Percentiles rank a stretch among this genome's conserved stretches.
These are phyloP conservation scores for Phocoena phocoena DNA, from an alignment of 2,113 vertebrate genomes.

Conservation along the genomic window DNA sequence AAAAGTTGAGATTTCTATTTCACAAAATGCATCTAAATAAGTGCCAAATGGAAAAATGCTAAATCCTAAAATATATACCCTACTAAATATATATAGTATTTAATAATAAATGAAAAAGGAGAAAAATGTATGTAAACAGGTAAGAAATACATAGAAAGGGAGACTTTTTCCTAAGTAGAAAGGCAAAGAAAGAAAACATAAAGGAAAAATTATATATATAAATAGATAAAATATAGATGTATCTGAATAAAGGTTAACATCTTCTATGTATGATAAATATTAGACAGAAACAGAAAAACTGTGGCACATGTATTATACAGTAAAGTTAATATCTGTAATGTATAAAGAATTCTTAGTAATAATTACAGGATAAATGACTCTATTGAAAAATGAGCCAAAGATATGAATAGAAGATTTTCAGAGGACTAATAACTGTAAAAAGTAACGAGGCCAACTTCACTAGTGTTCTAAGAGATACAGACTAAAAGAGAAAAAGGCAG, in stretches of 20 bases:
- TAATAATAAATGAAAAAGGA: neutral
- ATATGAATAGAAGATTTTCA: neutral
- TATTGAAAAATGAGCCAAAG: neutral
- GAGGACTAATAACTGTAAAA: neutral
- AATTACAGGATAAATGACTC: neutral
- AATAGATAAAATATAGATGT: neutral
- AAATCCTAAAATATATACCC: neutral
- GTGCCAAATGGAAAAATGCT: neutral
- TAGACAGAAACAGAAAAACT: neutral
- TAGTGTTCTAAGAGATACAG: neutral
- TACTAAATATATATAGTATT: neutral
- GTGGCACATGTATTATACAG: neutral
- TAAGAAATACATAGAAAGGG: neutral
- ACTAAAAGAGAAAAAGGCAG: neutral
- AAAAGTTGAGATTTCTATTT: neutral
- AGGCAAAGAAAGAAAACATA: neutral
- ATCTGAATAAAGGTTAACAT: neutral
- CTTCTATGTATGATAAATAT: neutral
- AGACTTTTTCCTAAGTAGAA: neutral
- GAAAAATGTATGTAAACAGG: neutral
- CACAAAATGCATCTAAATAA: neutral
- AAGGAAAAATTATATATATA: neutral
- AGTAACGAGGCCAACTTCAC: neutral
- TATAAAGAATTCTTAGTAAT: neutral
- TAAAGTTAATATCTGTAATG: neutral